Evolutionary conservation across 2,797 vertebrate species (phyloP).

Genomic region (Chromobotia macracanthus): DNA sequence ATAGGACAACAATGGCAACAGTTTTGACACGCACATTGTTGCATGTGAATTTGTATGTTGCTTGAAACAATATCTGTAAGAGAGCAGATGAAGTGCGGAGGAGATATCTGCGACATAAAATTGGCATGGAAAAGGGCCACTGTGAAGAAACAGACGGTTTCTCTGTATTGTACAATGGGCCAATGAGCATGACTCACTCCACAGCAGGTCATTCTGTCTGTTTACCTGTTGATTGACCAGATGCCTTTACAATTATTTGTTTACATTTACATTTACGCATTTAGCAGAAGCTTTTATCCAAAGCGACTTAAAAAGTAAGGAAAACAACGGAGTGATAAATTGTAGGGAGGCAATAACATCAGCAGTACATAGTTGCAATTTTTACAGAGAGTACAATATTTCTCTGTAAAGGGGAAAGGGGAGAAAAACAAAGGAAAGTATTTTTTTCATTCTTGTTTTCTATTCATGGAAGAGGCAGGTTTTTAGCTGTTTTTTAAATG

Average conservation of each 20-base stretch:
- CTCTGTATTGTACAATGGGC: conserved; percentile 25
- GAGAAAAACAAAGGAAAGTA: too few relatives aligned
- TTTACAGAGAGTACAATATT: too few relatives aligned
- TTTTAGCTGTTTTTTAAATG: too few relatives aligned
- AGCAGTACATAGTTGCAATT: too few relatives aligned
- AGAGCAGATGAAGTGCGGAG: background rate
- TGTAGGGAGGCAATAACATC: too few relatives aligned
- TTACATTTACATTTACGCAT: too few relatives aligned
- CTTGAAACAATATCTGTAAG: background rate
- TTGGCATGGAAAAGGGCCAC: conserved; percentile 26
- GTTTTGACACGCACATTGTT: background rate
- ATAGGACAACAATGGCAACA: background rate
- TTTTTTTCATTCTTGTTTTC: too few relatives aligned
- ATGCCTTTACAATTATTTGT: background rate
- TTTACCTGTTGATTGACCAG: conserved; percentile 52
- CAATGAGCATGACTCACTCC: conserved; percentile 44
- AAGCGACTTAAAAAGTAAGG: too few relatives aligned
- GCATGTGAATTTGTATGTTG: background rate
- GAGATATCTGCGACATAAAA: conserved; percentile 5
- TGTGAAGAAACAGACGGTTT: conserved; percentile 50
- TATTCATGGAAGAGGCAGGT: too few relatives aligned
- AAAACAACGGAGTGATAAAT: too few relatives aligned
- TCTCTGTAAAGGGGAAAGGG: too few relatives aligned
- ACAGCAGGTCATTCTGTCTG: conserved; percentile 14
- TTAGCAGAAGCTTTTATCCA: too few relatives aligned